A percentile compares a stretch with the other conserved stretches of the same genome.
phyloP scores from a whole-genome alignment of 2,797 vertebrate genomes.

The Brotogeris chrysoptera region DNA sequence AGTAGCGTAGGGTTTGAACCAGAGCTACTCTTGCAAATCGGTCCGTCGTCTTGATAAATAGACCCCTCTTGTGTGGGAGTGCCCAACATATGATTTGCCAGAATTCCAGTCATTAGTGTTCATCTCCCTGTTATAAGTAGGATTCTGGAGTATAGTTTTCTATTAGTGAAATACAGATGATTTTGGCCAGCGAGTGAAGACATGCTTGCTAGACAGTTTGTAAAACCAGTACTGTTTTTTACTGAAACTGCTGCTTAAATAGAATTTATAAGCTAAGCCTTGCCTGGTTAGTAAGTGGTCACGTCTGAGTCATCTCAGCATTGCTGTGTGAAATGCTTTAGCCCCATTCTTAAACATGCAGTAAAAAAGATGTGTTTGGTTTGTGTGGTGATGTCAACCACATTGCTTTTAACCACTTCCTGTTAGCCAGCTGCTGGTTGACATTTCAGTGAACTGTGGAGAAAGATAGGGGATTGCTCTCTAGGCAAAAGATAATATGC shows the following conservation, averaged over 20 bases:
- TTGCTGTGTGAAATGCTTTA: neutral
- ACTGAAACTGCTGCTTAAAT: neutral
- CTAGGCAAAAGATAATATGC: conserved; percentile 1
- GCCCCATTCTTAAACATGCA: neutral
- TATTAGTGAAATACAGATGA: neutral
- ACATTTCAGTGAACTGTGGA: conserved; percentile 61
- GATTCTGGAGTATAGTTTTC: neutral
- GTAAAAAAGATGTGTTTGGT: neutral
- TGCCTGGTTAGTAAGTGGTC: neutral
- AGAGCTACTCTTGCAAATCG: neutral
- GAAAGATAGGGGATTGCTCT: conserved; percentile 5
- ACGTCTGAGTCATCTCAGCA: conserved; percentile 4
- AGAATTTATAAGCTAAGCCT: neutral
- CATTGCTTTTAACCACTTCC: conserved; percentile 57
- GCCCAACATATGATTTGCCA: neutral
- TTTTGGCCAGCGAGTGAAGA: neutral
- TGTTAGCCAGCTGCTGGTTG: conserved; percentile 61
- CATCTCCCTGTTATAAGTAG: neutral
- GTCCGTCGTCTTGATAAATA: neutral
- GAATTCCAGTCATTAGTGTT: neutral
- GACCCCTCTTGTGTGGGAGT: neutral
- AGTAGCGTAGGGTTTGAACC: neutral
- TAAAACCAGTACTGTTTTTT: neutral
- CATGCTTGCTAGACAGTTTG: neutral
- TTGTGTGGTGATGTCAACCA: conserved; percentile 52